Evolutionary conservation across 2,888 invertebrate genomes (phyloP).

Genomic region (Zootermopsis nevadensis): DNA sequence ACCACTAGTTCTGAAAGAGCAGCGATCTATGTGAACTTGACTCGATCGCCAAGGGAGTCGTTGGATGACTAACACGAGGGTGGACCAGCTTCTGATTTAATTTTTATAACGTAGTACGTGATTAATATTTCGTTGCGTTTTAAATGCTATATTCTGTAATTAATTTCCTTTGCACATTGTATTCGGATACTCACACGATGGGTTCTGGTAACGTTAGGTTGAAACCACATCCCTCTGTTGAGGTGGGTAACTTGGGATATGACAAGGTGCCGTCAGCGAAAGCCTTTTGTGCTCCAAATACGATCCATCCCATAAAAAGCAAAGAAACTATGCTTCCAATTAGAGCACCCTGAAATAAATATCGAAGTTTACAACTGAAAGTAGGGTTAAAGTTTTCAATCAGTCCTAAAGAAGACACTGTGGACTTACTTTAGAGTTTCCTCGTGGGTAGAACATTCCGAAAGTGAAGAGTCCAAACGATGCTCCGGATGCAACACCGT

Average conservation of each 20-base stretch:
- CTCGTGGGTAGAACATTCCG: slow-evolving; percentile 15
- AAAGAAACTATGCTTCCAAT: slow-evolving; percentile 16
- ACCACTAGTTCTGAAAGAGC: too few relatives aligned
- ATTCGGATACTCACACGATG: background rate
- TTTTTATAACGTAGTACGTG: too few relatives aligned
- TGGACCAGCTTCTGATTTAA: too few relatives aligned
- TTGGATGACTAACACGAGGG: too few relatives aligned
- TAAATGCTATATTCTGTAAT: too few relatives aligned
- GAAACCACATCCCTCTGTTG: slow-evolving; percentile 26
- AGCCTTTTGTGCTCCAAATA: slow-evolving; percentile 13
- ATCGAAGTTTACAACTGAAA: too few relatives aligned
- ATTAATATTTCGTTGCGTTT: too few relatives aligned
- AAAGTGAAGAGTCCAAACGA: slow-evolving; percentile 7
- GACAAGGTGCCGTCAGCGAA: background rate
- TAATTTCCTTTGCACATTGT: too few relatives aligned
- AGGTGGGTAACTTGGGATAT: background rate
- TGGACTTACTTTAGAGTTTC: slow-evolving; percentile 18
- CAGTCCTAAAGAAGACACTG: too few relatives aligned
- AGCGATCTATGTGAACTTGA: too few relatives aligned
- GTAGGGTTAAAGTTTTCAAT: too few relatives aligned
- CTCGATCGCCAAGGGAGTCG: too few relatives aligned
- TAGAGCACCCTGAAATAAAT: slow-evolving; percentile 26
- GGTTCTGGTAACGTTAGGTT: slow-evolving; percentile 18
- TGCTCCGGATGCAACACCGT: background rate
- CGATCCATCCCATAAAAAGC: slow-evolving; percentile 37